phyloP scores from a whole-genome alignment of 2,888 invertebrate species.

The Synergus umbraculus region DNA sequence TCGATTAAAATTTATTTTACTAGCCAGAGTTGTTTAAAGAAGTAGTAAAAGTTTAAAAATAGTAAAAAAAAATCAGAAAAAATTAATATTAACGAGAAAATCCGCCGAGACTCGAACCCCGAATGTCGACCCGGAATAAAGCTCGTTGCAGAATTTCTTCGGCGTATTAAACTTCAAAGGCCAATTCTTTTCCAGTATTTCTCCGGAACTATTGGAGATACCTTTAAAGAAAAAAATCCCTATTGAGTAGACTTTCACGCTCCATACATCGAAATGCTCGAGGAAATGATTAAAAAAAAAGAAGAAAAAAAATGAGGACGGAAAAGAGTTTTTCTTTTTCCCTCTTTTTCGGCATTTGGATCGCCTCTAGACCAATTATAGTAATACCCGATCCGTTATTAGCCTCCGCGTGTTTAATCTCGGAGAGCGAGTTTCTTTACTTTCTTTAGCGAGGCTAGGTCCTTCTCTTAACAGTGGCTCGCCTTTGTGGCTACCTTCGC shows the following conservation, averaged over 20 bases:
- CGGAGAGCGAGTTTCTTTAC: conserved; percentile 23
- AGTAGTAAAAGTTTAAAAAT: neutral
- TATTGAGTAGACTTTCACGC: neutral
- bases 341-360: neutral
- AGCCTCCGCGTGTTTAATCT: conserved; percentile 25
- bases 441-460: conserved; percentile 6
- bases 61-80: neutral
- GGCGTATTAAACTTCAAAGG: neutral
- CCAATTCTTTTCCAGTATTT: neutral
- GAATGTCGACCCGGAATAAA: neutral
- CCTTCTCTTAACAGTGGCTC: conserved; percentile 46
- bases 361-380: conserved; percentile 1
- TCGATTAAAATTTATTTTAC: neutral
- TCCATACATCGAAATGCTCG: neutral
- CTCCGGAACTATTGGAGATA: neutral
- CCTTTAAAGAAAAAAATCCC: neutral
- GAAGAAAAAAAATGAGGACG: neutral
- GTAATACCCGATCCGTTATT: conserved; percentile 15
- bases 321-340: neutral
- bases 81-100: neutral
- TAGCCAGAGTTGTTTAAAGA: neutral
- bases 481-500: conserved; percentile 50
- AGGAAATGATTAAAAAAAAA: no score
- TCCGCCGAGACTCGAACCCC: neutral
- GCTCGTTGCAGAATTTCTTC: no score